Percentiles rank a stretch among this genome's conserved stretches.
Conservation (phyloP, 1,140 invertebrate species). For the Bombus vancouverensis region DNA sequence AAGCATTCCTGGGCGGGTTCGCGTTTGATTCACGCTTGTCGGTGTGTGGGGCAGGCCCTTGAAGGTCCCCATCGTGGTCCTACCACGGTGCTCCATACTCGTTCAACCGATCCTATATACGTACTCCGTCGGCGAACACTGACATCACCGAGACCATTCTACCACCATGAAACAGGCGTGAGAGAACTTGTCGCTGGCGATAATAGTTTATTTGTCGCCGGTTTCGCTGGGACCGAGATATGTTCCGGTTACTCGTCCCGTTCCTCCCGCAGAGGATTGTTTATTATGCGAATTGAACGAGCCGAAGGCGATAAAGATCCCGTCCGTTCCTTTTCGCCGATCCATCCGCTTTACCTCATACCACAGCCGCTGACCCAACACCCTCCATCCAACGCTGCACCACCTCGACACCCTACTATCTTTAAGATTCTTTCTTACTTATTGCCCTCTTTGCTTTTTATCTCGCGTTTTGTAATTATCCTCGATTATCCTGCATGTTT, state of each 20-base stretch:
- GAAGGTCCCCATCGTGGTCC: conserved; percentile 64
- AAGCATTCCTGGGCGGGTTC: conserved; percentile 82
- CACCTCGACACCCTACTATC: background rate
- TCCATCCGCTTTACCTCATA: conserved; percentile 32
- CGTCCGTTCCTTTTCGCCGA: conserved; percentile 70
- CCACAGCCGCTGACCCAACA: conserved; percentile 23
- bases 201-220: conserved; percentile 83
- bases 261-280: conserved; percentile 78
- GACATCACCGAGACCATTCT: conserved; percentile 49
- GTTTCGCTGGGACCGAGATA: conserved; percentile 76
- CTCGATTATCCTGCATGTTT: background rate
- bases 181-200: conserved; percentile 82
- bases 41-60: conserved; percentile 74
- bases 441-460: too few species aligned
- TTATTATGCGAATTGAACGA: conserved; percentile 82
- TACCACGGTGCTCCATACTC: conserved; percentile 44
- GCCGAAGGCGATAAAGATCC: conserved; percentile 81
- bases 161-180: conserved; percentile 73
- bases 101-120: conserved; percentile 37
- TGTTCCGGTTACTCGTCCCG: conserved; percentile 80
- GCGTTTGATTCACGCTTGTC: conserved; percentile 81
- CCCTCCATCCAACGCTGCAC: conserved; percentile 9
- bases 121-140: conserved; percentile 46
- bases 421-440: conserved; percentile 3
- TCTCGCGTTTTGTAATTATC: background rate